Evolutionary conservation across 2,797 vertebrate species (phyloP).

Genomic region (Denticeps clupeoides): DNA sequence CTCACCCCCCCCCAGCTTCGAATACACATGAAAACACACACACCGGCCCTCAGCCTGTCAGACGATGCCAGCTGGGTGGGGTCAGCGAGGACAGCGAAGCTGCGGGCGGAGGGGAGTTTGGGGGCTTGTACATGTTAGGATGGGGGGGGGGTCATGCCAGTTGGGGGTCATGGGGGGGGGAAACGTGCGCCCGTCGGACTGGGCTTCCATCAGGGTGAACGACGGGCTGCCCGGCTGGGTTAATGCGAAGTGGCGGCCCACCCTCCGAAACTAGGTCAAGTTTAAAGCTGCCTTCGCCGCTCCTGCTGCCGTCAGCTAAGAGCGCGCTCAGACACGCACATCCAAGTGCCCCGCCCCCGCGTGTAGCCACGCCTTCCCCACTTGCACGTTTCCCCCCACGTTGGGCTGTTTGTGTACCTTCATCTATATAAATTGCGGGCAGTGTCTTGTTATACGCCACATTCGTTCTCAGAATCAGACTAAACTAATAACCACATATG

Average conservation of each 20-base stretch:
- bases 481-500: too few species aligned
- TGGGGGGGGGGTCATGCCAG: not conserved
- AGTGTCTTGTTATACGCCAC: too few species aligned
- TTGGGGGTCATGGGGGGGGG: not conserved
- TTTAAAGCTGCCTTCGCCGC: slow-evolving; percentile 56
- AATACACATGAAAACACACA: not conserved
- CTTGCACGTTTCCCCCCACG: too few species aligned
- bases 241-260: slow-evolving; percentile 76
- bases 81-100: slow-evolving; percentile 12
- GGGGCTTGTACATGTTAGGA: too few species aligned
- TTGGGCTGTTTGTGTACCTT: too few species aligned
- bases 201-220: too few species aligned
- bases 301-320: slow-evolving; percentile 36
- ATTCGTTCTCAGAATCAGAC: too few species aligned
- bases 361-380: too few species aligned
- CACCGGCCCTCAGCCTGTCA: not conserved
- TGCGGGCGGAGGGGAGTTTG: not conserved
- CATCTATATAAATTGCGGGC: too few species aligned
- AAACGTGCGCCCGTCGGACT: not conserved
- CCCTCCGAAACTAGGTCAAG: slow-evolving; percentile 77
- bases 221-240: slow-evolving; percentile 50
- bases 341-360: not conserved
- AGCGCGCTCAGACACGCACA: slow-evolving; percentile 40
- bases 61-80: slow-evolving; percentile 9
- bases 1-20: not conserved